Evolutionary conservation across 2,888 invertebrate species (phyloP).

Genomic region (Synanthedon vespiformis): DNA sequence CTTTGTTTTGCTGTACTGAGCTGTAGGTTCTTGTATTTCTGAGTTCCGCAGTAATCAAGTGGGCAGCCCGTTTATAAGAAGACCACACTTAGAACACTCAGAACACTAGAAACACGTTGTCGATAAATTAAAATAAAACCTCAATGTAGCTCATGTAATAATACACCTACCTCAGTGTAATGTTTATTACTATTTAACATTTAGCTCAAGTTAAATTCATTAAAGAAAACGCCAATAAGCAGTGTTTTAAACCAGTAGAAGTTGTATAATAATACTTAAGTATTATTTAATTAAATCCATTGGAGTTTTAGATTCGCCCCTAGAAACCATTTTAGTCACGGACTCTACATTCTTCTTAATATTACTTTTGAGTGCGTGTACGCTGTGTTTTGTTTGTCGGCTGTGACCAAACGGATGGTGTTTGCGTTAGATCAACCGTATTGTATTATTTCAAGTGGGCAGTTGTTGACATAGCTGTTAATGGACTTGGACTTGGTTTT

Average conservation of each 20-base stretch:
- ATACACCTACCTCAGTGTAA: no score
- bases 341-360: slow-evolving; percentile 12
- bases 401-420: slow-evolving; percentile 31
- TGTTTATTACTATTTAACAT: no score
- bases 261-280: no score
- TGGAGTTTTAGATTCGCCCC: neutral
- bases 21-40: neutral
- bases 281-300: no score
- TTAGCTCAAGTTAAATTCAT: no score
- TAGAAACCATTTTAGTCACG: slow-evolving; percentile 18
- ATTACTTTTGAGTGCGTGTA: slow-evolving; percentile 36
- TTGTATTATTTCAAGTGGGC: slow-evolving; percentile 21
- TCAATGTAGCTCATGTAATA: no score
- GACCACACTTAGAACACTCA: neutral
- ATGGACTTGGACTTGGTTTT: slow-evolving; percentile 1
- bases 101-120: neutral
- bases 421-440: slow-evolving; percentile 22
- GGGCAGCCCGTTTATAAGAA: neutral
- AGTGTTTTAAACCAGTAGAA: no score
- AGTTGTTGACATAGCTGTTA: slow-evolving; percentile 12
- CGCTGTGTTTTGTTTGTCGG: slow-evolving; percentile 34
- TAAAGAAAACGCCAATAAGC: no score
- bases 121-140: no score
- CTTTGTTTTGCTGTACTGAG: neutral
- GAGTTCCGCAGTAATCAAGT: neutral